Percentiles rank a stretch among this genome's conserved stretches.
Evolutionary conservation across 2,113 vertebrate species (phyloP).

Genomic region (Nothobranchius furzeri): DNA sequence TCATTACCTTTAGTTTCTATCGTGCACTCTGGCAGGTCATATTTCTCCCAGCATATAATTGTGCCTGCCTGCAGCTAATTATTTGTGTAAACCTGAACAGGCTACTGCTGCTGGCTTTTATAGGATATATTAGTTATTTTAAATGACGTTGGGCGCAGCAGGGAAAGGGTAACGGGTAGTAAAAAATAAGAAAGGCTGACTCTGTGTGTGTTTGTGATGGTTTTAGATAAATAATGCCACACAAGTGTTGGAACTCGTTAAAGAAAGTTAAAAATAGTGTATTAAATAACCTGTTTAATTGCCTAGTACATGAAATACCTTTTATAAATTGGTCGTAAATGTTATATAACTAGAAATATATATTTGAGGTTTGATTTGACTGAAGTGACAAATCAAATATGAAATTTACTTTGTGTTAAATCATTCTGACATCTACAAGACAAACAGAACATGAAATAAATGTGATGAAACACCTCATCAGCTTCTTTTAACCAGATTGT

Average conservation of each 20-base stretch:
- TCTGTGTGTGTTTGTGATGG: conserved; percentile 35
- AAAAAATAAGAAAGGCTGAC: conserved; percentile 46
- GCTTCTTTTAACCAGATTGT: too few species aligned
- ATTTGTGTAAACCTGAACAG: conserved; percentile 66
- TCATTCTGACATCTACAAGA: too few species aligned
- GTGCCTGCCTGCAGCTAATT: conserved; percentile 71
- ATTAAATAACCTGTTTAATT: conserved; percentile 1
- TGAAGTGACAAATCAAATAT: too few species aligned
- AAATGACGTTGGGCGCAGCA: conserved; percentile 65
- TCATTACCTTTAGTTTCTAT: conserved; percentile 58
- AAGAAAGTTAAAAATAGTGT: neutral
- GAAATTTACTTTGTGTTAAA: too few species aligned
- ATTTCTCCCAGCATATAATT: conserved; percentile 64
- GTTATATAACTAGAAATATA: too few species aligned
- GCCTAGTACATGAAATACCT: conserved; percentile 1
- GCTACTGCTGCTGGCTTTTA: conserved; percentile 61
- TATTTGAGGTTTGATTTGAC: too few species aligned
- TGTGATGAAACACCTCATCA: too few species aligned
- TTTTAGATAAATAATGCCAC: conserved; percentile 33
- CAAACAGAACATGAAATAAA: too few species aligned
- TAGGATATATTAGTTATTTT: conserved; percentile 68
- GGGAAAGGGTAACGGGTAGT: conserved; percentile 50
- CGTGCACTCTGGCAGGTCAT: conserved; percentile 56
- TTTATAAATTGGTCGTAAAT: too few species aligned
- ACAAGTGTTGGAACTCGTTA: conserved; percentile 20